Percentiles rank a stretch among this genome's conserved stretches.
phyloP scores from a whole-genome alignment of 2,888 invertebrate genomes.

The Polietes domitor region DNA sequence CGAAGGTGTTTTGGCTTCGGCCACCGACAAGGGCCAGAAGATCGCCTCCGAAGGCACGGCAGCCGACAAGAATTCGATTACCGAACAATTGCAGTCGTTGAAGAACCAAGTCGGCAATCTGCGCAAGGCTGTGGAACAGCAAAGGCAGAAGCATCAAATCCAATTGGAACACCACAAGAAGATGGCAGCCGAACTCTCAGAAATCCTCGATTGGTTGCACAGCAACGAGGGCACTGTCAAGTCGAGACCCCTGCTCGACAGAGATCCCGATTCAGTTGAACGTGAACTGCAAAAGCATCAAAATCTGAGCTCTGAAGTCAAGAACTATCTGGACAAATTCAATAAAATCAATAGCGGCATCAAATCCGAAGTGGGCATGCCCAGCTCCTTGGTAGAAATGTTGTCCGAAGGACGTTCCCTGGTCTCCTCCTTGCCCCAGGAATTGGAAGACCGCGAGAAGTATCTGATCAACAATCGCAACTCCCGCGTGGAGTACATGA shows the following conservation, averaged over 20 bases:
- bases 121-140: slow-evolving; percentile 91
- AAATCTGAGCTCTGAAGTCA: slow-evolving; percentile 86
- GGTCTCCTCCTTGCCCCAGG: slow-evolving; percentile 88
- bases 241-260: slow-evolving; percentile 90
- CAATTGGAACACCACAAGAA: slow-evolving; percentile 94
- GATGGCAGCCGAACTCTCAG: slow-evolving; percentile 90
- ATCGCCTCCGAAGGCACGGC: slow-evolving; percentile 95
- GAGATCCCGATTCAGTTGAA: slow-evolving; percentile 90
- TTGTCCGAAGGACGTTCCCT: slow-evolving; percentile 92
- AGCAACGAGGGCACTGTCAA: slow-evolving; percentile 90
- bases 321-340: slow-evolving; percentile 86
- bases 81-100: slow-evolving; percentile 92
- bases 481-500: slow-evolving; percentile 88
- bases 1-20: slow-evolving; percentile 92
- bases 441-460: slow-evolving; percentile 89
- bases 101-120: slow-evolving; percentile 91
- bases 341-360: slow-evolving; percentile 87
- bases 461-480: slow-evolving; percentile 90
- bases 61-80: slow-evolving; percentile 92
- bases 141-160: slow-evolving; percentile 92
- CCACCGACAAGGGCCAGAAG: slow-evolving; percentile 95
- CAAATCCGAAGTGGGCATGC: slow-evolving; percentile 89
- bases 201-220: slow-evolving; percentile 91
- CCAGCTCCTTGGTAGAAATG: slow-evolving; percentile 90
- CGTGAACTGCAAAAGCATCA: slow-evolving; percentile 90